Evolutionary conservation across 2,888 invertebrate species (phyloP).

Genomic region (Diloba caeruleocephala): DNA sequence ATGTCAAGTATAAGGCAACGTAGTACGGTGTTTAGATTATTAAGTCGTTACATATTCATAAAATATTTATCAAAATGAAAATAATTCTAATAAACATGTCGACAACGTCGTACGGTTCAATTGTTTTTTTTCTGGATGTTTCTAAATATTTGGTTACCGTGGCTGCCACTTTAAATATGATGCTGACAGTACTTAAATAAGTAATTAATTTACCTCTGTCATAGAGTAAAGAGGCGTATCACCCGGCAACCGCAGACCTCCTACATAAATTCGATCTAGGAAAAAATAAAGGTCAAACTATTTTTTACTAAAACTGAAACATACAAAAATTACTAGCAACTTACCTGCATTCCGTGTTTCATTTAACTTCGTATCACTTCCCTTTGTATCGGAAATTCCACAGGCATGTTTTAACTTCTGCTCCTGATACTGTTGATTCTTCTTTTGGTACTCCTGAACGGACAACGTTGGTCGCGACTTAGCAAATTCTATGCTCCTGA

Average conservation of each 20-base stretch:
- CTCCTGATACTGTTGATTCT: constrained; percentile 63
- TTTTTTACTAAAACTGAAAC: background rate
- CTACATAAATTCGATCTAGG: constrained; percentile 14
- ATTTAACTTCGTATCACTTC: background rate
- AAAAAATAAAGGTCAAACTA: constrained; percentile 5
- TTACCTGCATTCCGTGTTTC: background rate
- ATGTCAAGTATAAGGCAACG: too few species aligned
- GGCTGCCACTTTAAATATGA: too few species aligned
- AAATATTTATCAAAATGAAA: too few species aligned
- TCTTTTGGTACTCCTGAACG: constrained; percentile 70
- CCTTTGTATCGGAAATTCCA: too few species aligned
- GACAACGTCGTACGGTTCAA: too few species aligned
- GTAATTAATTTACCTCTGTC: background rate
- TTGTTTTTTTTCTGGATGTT: too few species aligned
- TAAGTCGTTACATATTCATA: too few species aligned
- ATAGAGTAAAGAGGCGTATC: constrained; percentile 60
- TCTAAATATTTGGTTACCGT: too few species aligned
- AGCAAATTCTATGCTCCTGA: constrained; percentile 73
- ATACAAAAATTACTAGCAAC: too few species aligned
- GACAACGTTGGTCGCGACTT: constrained; percentile 72
- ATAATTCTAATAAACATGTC: too few species aligned
- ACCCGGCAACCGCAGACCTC: constrained; percentile 63
- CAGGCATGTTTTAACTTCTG: too few species aligned
- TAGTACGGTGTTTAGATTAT: too few species aligned
- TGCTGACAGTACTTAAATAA: background rate